Evolutionary conservation across 2,797 vertebrate species (phyloP).

Genomic region (Rhabdophis nuchalis): DNA sequence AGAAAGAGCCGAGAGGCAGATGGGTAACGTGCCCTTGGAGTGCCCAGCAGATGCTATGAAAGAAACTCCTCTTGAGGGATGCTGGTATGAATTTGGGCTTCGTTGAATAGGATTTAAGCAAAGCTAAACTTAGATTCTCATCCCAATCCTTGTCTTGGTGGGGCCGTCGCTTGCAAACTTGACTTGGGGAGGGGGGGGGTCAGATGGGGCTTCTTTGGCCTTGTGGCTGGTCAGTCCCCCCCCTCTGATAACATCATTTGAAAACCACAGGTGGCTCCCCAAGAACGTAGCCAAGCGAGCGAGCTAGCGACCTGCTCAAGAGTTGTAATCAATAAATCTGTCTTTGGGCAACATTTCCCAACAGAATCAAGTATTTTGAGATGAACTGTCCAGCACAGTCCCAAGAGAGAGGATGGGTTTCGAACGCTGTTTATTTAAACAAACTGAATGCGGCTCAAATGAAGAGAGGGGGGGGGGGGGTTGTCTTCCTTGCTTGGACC

Average conservation of each 20-base stretch:
- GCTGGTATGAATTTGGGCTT: no score
- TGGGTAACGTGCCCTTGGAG: not conserved
- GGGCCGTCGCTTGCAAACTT: not conserved
- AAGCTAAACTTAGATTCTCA: not conserved
- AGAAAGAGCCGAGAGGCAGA: not conserved
- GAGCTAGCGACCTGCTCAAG: not conserved
- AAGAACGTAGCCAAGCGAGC: not conserved
- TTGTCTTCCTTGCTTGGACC: no score
- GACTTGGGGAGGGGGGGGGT: not conserved
- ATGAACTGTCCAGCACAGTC: not conserved
- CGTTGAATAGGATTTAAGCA: not conserved
- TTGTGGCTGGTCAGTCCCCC: not conserved
- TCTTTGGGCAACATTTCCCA: not conserved
- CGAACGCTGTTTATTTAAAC: not conserved
- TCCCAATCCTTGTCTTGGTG: not conserved
- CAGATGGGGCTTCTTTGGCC: no score
- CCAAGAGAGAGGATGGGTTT: not conserved
- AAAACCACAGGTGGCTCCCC: not conserved
- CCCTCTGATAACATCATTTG: not conserved
- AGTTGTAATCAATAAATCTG: not conserved
- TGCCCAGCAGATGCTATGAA: not conserved
- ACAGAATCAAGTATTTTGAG: not conserved
- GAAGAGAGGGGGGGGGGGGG: not conserved
- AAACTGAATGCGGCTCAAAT: not conserved
- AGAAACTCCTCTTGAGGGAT: not conserved